phyloP scores from a whole-genome alignment of 2,113 vertebrate species.

The Lasiurus borealis region DNA sequence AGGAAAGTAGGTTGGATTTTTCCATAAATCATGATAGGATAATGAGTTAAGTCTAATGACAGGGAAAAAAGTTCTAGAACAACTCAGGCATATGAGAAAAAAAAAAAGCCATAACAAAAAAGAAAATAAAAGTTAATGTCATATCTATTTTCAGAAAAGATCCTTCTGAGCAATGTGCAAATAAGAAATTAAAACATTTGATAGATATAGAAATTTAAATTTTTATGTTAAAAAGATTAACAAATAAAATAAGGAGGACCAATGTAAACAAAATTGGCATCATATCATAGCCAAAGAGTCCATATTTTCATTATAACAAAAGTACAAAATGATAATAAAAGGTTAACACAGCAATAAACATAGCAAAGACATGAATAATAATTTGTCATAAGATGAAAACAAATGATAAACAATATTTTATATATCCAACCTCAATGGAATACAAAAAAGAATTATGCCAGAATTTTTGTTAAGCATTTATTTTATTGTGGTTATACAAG shows the following conservation, averaged over 20 bases:
- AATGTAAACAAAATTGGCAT: background rate
- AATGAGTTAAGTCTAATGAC: background rate
- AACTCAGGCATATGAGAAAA: background rate
- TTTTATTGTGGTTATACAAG: background rate
- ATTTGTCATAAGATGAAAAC: background rate
- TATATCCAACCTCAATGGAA: background rate
- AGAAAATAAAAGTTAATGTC: background rate
- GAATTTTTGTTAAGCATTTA: background rate
- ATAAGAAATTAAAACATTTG: background rate
- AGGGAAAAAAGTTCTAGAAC: background rate
- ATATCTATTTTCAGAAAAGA: slow-evolving; percentile 2
- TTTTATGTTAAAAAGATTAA: background rate
- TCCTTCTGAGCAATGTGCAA: background rate
- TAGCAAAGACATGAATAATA: background rate
- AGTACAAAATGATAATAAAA: background rate
- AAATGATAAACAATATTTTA: slow-evolving; percentile 26
- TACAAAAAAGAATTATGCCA: background rate
- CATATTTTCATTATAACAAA: background rate
- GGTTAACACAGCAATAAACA: background rate
- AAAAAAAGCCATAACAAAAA: slow-evolving; percentile 2
- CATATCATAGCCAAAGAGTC: background rate
- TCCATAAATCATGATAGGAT: background rate
- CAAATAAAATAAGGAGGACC: background rate
- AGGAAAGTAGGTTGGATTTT: background rate
- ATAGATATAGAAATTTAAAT: background rate